phyloP scores from a whole-genome alignment of 1,140 invertebrate species.

The Pentalonia nigronervosa region DNA sequence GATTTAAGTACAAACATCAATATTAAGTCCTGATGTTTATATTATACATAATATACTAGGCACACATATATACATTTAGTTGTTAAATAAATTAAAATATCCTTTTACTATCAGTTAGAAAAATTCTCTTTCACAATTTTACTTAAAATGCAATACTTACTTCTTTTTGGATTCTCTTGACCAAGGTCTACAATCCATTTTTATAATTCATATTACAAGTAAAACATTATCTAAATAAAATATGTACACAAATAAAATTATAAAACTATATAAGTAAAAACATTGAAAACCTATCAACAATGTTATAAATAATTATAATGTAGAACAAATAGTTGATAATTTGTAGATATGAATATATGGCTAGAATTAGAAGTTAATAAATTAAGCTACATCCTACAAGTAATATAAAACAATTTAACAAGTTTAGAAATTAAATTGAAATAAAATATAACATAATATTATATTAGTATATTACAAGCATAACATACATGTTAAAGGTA shows the following conservation, averaged over 20 bases:
- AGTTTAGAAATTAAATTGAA: neutral
- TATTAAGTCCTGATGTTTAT: neutral
- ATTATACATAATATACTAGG: neutral
- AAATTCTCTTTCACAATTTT: neutral
- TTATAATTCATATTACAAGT: constrained; percentile 17
- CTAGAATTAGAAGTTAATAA: neutral
- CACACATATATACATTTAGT: neutral
- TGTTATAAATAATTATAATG: neutral
- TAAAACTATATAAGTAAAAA: neutral
- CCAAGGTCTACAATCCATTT: constrained; percentile 12
- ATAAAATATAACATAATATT: neutral
- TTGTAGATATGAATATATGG: neutral
- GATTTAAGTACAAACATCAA: neutral
- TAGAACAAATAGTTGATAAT: neutral
- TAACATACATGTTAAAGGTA: too few relatives aligned
- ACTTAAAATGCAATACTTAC: neutral
- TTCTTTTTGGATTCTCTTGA: constrained; percentile 25
- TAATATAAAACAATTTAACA: neutral
- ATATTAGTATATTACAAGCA: too few relatives aligned
- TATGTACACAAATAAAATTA: neutral
- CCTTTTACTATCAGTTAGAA: neutral
- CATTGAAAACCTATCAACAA: neutral
- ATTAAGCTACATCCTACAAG: neutral
- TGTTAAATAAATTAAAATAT: neutral
- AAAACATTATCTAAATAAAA: neutral